A percentile compares a stretch with the other conserved stretches of the same genome.
These are phyloP conservation scores for Parnassius apollo DNA, from an alignment of 2,888 invertebrate species.

Conservation along the genomic window DNA sequence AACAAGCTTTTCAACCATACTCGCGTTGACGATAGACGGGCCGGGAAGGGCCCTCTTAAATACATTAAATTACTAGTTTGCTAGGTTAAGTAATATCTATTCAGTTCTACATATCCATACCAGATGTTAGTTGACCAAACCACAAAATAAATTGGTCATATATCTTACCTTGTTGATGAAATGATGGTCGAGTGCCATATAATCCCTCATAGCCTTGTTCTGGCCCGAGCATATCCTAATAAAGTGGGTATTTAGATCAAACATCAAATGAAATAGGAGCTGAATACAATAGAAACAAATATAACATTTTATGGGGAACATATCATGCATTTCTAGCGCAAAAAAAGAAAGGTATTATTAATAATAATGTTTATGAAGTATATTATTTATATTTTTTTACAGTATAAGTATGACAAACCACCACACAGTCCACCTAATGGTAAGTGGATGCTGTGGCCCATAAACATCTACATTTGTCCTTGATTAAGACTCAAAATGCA, in stretches of 20 bases:
- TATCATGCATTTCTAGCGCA: too few species aligned
- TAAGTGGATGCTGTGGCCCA: too few species aligned
- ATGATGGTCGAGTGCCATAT: constrained; percentile 95
- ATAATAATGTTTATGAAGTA: too few species aligned
- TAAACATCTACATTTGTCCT: too few species aligned
- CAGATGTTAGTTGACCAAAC: constrained; percentile 51
- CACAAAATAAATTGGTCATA: constrained; percentile 34
- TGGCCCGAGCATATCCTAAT: constrained; percentile 93
- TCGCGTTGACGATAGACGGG: too few species aligned
- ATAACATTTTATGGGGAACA: constrained; percentile 14
- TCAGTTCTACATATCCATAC: constrained; percentile 14
- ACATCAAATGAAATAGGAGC: constrained; percentile 42
- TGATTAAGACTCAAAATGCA: too few species aligned
- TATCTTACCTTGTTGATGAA: constrained; percentile 91
- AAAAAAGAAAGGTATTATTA: too few species aligned
- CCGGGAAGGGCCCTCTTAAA: too few species aligned
- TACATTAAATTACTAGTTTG: neutral
- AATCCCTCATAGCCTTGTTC: constrained; percentile 96
- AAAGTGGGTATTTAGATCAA: constrained; percentile 56
- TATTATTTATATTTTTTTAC: too few species aligned
- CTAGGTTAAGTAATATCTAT: constrained; percentile 25
- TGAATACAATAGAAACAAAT: constrained; percentile 37
- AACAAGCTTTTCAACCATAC: too few species aligned
- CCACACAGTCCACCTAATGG: too few species aligned
- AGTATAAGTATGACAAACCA: too few species aligned